A percentile compares a stretch with the other conserved stretches of the same genome.
Evolutionary conservation across 2,797 vertebrate species (phyloP).

Genomic region (Catostomus latipinnis): DNA sequence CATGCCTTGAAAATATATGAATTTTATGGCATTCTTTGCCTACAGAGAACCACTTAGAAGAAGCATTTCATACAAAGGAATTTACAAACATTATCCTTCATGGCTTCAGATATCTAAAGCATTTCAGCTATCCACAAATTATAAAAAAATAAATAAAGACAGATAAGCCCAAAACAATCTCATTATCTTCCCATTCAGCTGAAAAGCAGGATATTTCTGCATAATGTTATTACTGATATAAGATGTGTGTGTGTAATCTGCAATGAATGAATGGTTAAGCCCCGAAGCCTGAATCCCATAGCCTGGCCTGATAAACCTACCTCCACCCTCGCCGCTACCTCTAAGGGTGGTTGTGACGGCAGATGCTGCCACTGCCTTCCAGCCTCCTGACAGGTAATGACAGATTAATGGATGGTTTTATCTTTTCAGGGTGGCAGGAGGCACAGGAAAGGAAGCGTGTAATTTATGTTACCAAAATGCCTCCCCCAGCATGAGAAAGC

Average conservation of each 20-base stretch:
- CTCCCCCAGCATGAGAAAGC: slow-evolving; percentile 54
- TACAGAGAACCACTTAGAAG: not conserved
- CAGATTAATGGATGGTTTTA: slow-evolving; percentile 75
- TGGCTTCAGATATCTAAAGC: not conserved
- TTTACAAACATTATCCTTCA: slow-evolving; percentile 2
- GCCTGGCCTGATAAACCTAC: slow-evolving; percentile 15
- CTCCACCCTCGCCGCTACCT: not conserved
- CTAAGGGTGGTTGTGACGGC: slow-evolving; percentile 14
- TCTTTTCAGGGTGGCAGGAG: slow-evolving; percentile 65
- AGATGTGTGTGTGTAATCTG: slow-evolving; percentile 23
- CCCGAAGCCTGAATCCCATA: slow-evolving; percentile 4
- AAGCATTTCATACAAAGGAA: not conserved
- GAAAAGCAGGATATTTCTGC: slow-evolving; percentile 9
- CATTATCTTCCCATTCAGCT: slow-evolving; percentile 7
- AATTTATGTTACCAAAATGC: slow-evolving; percentile 70
- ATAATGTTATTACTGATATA: slow-evolving; percentile 26
- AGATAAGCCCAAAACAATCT: slow-evolving; percentile 25
- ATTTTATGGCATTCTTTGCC: not conserved
- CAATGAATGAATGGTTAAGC: slow-evolving; percentile 19
- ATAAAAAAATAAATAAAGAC: slow-evolving; percentile 13
- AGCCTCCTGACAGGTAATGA: slow-evolving; percentile 72
- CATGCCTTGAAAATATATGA: too few relatives aligned
- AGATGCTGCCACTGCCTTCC: slow-evolving; percentile 68
- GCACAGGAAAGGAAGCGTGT: slow-evolving; percentile 62
- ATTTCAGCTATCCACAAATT: not conserved